Evolutionary conservation across 2,888 invertebrate species (phyloP).

Genomic region (Platynereis dumerilii): DNA sequence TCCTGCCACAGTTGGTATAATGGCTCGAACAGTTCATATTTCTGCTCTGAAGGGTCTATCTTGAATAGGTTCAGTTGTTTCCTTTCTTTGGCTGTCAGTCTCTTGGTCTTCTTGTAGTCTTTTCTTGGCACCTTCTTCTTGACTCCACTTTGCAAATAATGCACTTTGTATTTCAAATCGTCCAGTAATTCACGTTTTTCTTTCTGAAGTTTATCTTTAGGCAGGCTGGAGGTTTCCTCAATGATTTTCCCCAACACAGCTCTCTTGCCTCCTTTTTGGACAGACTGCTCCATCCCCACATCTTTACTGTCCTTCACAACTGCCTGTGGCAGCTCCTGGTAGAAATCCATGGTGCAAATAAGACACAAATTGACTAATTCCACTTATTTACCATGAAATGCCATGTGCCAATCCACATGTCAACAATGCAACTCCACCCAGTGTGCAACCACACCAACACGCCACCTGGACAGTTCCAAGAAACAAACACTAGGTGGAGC

Average conservation of each 20-base stretch:
- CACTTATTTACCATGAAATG: too few species aligned
- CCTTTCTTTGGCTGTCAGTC: constrained; percentile 27
- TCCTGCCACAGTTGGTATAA: constrained; percentile 54
- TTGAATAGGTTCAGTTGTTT: constrained; percentile 31
- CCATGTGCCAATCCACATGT: too few species aligned
- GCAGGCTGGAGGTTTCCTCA: neutral
- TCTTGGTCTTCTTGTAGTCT: neutral
- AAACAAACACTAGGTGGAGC: too few species aligned
- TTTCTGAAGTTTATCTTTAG: neutral
- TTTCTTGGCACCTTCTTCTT: neutral
- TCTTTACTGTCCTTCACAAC: neutral
- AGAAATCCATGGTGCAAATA: neutral
- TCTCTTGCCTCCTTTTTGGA: neutral
- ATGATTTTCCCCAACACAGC: neutral
- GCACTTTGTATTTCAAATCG: constrained; percentile 10
- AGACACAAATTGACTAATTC: neutral
- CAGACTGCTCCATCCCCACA: neutral
- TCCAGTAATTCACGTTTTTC: neutral
- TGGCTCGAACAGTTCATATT: constrained; percentile 47
- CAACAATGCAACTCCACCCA: too few species aligned
- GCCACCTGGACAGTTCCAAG: too few species aligned
- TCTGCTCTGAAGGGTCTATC: constrained; percentile 27
- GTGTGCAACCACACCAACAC: too few species aligned
- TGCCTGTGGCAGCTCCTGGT: neutral
- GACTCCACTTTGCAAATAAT: constrained; percentile 3